Evolutionary conservation across 2,888 invertebrate species (phyloP), one percentile per base, ranked within the genome.

Genomic region (Philonicus albiceps): DNA sequence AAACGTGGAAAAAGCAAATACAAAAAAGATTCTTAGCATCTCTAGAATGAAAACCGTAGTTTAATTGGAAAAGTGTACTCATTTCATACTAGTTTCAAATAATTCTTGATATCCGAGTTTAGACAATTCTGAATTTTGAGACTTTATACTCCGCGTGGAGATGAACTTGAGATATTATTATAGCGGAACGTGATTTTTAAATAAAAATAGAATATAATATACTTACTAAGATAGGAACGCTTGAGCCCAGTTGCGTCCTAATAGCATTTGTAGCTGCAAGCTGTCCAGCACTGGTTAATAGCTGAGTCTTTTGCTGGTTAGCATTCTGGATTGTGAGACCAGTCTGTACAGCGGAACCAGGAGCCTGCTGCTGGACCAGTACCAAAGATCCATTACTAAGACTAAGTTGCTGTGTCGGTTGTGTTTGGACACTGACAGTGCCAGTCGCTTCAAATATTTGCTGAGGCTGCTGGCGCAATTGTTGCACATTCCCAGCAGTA

Each of bases 191-290:
- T n/a, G n/a, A n/a, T n/a, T n/a, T n/a, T n/a, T n/a, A n/a, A n/a
- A n/a, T n/a, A 34, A 34, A 40, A 40, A 13, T 43, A 43, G 13
- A 43, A 13, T 64, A 3, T 64, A 0, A 3, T 64, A 0, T 88
- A 81, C 94, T 93, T 91, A 96, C 96, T 93, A 96, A 92, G 89
- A 96, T 95, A 85, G 96, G 95, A 90, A 96, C 94, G 91, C 90
- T 91, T 37, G 92, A 91, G 87, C 91, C 91, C 55, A 92, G 89
- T 88, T 92, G 92, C 72, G 91, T 90, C 86, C 92, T 90, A 86
- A 92, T 88, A 53, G 91, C 91, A 11, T 72, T 87, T 8, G 73
- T 78, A 1, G 75, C 78, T 64, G 91, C 91, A 87, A 94, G 93
- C 88, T 94, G 91, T 81, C 92, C 90, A 88, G 93, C 92, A 74